Conservation (phyloP, 2,113 vertebrate species). For the Rhynchomys soricoides region DNA sequence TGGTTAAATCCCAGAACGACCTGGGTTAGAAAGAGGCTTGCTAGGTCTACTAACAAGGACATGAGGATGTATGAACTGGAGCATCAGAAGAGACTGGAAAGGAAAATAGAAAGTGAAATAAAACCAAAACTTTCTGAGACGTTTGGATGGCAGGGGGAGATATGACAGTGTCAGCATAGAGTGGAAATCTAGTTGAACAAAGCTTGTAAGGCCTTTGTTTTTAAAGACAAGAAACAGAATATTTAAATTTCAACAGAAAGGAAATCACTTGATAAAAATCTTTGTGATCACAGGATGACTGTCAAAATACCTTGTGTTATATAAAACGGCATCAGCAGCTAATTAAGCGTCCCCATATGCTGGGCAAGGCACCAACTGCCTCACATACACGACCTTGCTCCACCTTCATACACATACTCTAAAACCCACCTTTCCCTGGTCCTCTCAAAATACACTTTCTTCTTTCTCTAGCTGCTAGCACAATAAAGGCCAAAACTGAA, state of each 20-base stretch:
- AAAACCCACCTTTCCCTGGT: not conserved
- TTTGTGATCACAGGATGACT: not conserved
- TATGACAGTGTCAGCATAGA: not conserved
- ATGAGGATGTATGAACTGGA: not conserved
- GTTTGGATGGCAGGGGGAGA: not conserved
- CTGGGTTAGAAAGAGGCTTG: not conserved
- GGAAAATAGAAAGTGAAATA: not conserved
- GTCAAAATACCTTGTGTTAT: not conserved
- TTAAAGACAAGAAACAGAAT: not conserved
- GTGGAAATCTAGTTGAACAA: not conserved
- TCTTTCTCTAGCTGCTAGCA: not conserved
- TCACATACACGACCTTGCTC: not conserved
- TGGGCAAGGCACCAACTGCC: not conserved
- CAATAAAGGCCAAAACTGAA: slow-evolving; percentile 27
- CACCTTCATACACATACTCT: not conserved
- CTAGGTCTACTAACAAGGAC: not conserved
- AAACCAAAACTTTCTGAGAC: not conserved
- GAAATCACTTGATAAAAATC: not conserved
- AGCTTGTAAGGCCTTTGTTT: not conserved
- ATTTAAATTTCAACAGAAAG: not conserved
- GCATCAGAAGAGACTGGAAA: not conserved
- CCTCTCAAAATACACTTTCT: not conserved
- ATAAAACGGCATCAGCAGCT: slow-evolving; percentile 12
- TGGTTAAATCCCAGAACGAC: not conserved
- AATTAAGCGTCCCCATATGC: not conserved